phyloP scores from a whole-genome alignment of 2,113 vertebrate genomes.

The Gymnocephalus cernua region DNA sequence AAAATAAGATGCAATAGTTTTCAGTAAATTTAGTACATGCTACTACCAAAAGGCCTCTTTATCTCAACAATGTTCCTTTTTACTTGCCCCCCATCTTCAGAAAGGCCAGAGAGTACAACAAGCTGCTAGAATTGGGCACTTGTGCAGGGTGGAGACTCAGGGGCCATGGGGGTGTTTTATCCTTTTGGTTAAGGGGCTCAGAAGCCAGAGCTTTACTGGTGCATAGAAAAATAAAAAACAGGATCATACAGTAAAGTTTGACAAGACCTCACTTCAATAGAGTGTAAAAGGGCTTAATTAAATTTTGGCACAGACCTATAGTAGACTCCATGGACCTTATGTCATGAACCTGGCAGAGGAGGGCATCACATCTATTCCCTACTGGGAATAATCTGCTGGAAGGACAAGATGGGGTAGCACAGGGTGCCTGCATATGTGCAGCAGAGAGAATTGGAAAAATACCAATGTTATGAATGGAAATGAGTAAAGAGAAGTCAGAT shows the following conservation, averaged over 20 bases:
- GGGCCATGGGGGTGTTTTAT: background rate
- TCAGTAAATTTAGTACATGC: background rate
- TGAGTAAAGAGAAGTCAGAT: background rate
- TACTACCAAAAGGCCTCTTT: constrained; percentile 1
- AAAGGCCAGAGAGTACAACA: constrained; percentile 11
- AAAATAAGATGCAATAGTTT: background rate
- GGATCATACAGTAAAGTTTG: constrained; percentile 23
- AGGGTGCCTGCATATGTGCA: constrained; percentile 25
- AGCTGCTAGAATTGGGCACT: constrained; percentile 8
- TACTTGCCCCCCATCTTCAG: background rate
- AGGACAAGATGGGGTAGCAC: constrained; percentile 13
- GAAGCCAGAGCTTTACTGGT: constrained; percentile 24
- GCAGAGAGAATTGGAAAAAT: constrained; percentile 3
- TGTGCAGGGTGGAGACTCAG: background rate
- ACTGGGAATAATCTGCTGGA: constrained; percentile 33
- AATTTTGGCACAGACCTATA: constrained; percentile 8
- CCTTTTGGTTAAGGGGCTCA: constrained; percentile 1
- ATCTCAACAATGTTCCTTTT: constrained; percentile 10
- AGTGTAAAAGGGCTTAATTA: constrained; percentile 23
- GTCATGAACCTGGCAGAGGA: constrained; percentile 36
- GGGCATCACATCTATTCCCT: constrained; percentile 8
- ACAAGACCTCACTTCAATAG: background rate
- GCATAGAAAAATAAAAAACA: constrained; percentile 24
- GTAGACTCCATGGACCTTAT: background rate
- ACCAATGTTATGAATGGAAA: background rate